phyloP scores from a whole-genome alignment of 1,140 invertebrate genomes.

The Leptoteleia sp. region DNA sequence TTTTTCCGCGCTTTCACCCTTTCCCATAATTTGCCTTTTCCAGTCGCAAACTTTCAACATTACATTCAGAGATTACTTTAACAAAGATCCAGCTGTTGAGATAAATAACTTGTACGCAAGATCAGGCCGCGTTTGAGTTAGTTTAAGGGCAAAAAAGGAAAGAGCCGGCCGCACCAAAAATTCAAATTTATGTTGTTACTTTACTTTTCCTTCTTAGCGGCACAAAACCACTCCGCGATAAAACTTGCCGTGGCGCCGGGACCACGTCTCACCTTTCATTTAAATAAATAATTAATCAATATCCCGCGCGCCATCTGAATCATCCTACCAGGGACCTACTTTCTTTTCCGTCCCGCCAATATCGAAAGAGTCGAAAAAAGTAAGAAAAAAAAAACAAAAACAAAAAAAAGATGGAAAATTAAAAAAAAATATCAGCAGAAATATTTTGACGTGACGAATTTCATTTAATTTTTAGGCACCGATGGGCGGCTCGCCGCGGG shows the following conservation, averaged over 20 bases:
- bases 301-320: background rate
- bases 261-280: conserved; percentile 7
- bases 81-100: conserved; percentile 36
- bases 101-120: conserved; percentile 50
- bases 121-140: conserved; percentile 40
- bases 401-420: too few relatives aligned
- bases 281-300: conserved; percentile 44
- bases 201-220: conserved; percentile 42
- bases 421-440: too few relatives aligned
- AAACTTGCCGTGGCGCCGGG: conserved; percentile 10
- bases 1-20: too few relatives aligned
- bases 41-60: conserved; percentile 40
- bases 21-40: conserved; percentile 6
- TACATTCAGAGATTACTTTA: conserved; percentile 48
- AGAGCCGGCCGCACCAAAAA: conserved; percentile 44
- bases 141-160: conserved; percentile 32
- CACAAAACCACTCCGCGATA: conserved; percentile 10
- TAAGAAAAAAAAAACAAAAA: too few relatives aligned
- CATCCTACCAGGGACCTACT: background rate
- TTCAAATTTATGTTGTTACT: conserved; percentile 53
- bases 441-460: background rate
- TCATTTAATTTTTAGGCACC: conserved; percentile 6
- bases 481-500: conserved; percentile 9
- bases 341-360: too few relatives aligned
- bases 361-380: too few relatives aligned